phyloP scores from a whole-genome alignment of 2,113 vertebrate species.

The Rhagologus leucostigma region DNA sequence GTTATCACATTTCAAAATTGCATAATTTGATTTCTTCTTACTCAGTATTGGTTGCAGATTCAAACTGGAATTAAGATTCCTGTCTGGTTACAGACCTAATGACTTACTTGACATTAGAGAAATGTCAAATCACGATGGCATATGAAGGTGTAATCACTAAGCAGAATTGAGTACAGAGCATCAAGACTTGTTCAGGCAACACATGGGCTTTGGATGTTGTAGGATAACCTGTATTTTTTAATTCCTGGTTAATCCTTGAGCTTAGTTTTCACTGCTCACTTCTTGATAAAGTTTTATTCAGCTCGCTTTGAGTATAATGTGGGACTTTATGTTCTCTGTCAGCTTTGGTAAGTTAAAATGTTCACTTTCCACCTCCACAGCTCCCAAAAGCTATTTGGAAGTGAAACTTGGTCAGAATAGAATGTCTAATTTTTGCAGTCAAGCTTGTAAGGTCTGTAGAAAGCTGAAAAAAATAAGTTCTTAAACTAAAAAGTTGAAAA shows the following conservation, averaged over 20 bases:
- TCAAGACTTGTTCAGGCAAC: background rate
- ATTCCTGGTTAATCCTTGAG: background rate
- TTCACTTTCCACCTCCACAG: background rate
- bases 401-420: background rate
- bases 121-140: accelerated
- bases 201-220: background rate
- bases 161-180: background rate
- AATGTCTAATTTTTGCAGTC: background rate
- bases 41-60: background rate
- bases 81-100: background rate
- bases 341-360: background rate
- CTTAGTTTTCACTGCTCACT: background rate
- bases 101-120: background rate
- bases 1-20: background rate
- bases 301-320: background rate
- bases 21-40: background rate
- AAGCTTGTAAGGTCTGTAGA: background rate
- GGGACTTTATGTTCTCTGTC: background rate
- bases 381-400: background rate
- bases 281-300: background rate
- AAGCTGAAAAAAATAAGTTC: background rate
- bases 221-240: background rate
- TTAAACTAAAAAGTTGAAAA: background rate
- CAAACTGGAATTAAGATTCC: background rate
- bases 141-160: background rate